Conservation (phyloP, 1,140 invertebrate genomes). For the Contarinia nasturtii region DNA sequence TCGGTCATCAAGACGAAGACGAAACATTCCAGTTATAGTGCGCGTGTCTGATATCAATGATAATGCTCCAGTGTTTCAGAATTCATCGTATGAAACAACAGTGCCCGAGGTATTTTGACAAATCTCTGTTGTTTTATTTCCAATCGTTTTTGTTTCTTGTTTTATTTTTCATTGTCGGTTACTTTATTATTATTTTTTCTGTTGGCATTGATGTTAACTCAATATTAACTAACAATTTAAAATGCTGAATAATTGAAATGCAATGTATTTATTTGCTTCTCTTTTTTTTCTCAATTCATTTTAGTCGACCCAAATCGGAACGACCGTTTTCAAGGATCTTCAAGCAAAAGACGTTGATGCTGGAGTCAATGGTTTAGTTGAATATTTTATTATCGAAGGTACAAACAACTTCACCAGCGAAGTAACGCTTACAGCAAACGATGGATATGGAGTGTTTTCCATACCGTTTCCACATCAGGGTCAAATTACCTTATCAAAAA, state of each 20-base stretch:
- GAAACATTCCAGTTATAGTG: constrained; percentile 72
- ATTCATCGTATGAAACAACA: constrained; percentile 60
- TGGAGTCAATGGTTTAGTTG: constrained; percentile 68
- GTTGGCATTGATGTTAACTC: too few species aligned
- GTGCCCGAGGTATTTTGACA: constrained; percentile 61
- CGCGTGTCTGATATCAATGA: constrained; percentile 81
- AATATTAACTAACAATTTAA: too few species aligned
- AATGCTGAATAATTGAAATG: not conserved
- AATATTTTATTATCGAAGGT: constrained; percentile 52
- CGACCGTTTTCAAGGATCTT: constrained; percentile 71
- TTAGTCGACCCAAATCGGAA: constrained; percentile 69
- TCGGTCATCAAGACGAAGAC: constrained; percentile 48
- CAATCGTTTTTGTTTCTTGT: not conserved
- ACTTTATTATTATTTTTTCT: too few species aligned
- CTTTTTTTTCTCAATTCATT: constrained; percentile 14
- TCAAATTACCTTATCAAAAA: constrained; percentile 63
- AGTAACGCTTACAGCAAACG: constrained; percentile 43
- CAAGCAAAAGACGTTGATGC: constrained; percentile 66
- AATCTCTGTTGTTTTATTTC: not conserved
- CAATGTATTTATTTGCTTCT: not conserved
- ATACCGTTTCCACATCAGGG: constrained; percentile 80
- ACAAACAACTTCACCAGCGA: constrained; percentile 29
- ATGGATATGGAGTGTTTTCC: constrained; percentile 64
- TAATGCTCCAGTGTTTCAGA: constrained; percentile 61
- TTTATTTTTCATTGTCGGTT: not conserved